Percentiles rank a stretch among this genome's conserved stretches.
Conservation (phyloP, 2,888 invertebrate genomes). For the Hirtodrosophila trivittata region DNA sequence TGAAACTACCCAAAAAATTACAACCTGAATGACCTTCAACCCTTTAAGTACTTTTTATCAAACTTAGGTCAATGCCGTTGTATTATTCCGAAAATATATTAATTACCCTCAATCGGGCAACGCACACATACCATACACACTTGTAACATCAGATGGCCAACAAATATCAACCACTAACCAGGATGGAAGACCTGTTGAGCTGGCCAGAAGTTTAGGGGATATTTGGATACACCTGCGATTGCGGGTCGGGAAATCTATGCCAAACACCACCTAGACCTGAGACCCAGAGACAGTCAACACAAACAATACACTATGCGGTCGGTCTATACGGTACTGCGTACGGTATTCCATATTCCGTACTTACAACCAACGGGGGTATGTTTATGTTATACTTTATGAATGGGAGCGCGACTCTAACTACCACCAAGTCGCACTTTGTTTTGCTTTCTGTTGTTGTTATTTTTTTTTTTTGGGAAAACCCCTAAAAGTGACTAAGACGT, state of each 20-base stretch:
- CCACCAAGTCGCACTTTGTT: constrained; percentile 73
- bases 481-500: constrained; percentile 77
- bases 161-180: constrained; percentile 47
- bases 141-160: constrained; percentile 28
- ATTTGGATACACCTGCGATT: constrained; percentile 46
- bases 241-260: constrained; percentile 52
- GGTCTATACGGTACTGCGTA: constrained; percentile 13
- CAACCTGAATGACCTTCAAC: constrained; percentile 48
- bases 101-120: constrained; percentile 54
- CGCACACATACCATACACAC: constrained; percentile 3
- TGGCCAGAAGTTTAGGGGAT: constrained; percentile 43
- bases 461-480: constrained; percentile 63
- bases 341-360: constrained; percentile 20
- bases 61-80: constrained; percentile 55
- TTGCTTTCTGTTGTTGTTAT: constrained; percentile 48
- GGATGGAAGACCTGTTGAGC: constrained; percentile 60
- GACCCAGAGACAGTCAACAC: constrained; percentile 38
- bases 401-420: constrained; percentile 75
- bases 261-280: constrained; percentile 51
- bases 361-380: constrained; percentile 63
- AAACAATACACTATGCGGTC: constrained; percentile 41
- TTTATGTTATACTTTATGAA: constrained; percentile 72
- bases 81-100: constrained; percentile 51
- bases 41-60: constrained; percentile 25
- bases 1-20: too few species aligned